Percentiles rank a stretch among this genome's conserved stretches.
phyloP scores from a whole-genome alignment of 2,888 invertebrate genomes.

The Anaspis maculata region DNA sequence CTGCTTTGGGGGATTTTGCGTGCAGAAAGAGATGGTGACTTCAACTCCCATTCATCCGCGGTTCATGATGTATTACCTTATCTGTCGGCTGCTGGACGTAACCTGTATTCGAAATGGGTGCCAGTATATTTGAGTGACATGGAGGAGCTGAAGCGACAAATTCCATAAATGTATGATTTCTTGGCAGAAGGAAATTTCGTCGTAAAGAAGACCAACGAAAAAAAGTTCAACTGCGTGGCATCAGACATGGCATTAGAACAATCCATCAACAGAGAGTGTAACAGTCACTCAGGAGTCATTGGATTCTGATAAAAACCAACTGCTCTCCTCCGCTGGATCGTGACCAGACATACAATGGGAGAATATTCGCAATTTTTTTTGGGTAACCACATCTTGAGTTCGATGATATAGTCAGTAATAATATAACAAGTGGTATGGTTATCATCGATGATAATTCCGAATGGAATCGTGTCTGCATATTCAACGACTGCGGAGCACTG shows the following conservation, averaged over 20 bases:
- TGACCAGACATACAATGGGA: background rate
- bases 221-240: slow-evolving; percentile 18
- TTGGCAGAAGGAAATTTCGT: slow-evolving; percentile 15
- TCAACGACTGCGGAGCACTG: no score
- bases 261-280: slow-evolving; percentile 17
- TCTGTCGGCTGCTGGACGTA: slow-evolving; percentile 13
- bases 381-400: background rate
- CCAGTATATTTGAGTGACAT: slow-evolving; percentile 14
- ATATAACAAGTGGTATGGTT: no score
- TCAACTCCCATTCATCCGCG: slow-evolving; percentile 9
- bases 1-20: slow-evolving; percentile 9
- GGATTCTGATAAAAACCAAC: slow-evolving; percentile 7
- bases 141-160: slow-evolving; percentile 6
- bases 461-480: no score
- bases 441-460: no score
- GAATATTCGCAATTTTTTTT: background rate
- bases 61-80: slow-evolving; percentile 12
- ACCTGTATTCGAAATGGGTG: slow-evolving; percentile 14
- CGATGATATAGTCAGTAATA: background rate
- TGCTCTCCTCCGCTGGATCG: background rate
- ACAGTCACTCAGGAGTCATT: slow-evolving; percentile 16
- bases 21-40: slow-evolving; percentile 13
- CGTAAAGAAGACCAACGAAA: slow-evolving; percentile 13
- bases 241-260: slow-evolving; percentile 20
- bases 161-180: slow-evolving; percentile 13